Conservation (phyloP, 2,797 vertebrate genomes). For the Cossypha niveicapilla region DNA sequence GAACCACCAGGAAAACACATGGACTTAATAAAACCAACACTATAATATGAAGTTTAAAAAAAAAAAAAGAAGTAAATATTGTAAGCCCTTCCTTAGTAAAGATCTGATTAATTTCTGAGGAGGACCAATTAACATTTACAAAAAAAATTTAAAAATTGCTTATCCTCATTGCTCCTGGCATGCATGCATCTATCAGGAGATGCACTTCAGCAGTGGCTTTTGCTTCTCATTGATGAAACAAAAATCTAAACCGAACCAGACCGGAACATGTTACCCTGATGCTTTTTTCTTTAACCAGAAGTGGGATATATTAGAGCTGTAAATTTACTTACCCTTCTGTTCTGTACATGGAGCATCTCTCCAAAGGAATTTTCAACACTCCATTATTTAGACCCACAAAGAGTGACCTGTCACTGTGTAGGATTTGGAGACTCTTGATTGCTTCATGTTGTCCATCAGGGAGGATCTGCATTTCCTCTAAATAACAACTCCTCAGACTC, state of each 20-base stretch:
- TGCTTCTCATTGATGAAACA: background rate
- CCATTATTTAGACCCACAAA: conserved; percentile 90
- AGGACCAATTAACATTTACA: background rate
- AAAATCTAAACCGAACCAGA: background rate
- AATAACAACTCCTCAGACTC: conserved; percentile 92
- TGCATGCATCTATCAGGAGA: background rate
- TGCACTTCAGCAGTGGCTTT: background rate
- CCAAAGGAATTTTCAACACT: conserved; percentile 92
- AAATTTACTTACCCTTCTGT: conserved; percentile 85
- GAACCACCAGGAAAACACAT: background rate
- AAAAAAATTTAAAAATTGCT: background rate
- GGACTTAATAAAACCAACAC: background rate
- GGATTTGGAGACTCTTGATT: conserved; percentile 92
- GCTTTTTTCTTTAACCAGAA: conserved; percentile 24
- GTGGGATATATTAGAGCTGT: background rate
- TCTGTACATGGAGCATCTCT: conserved; percentile 88
- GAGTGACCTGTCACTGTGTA: conserved; percentile 91
- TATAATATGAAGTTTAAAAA: background rate
- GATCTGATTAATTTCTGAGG: background rate
- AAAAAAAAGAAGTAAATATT: background rate
- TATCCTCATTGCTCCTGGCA: background rate
- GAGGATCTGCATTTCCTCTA: conserved; percentile 96
- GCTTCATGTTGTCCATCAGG: conserved; percentile 83
- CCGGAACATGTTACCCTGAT: background rate
- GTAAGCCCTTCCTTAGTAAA: background rate